Base-by-base conservation (phyloP, 2,797 vertebrate genomes). In the Sebastes minor region DNA sequence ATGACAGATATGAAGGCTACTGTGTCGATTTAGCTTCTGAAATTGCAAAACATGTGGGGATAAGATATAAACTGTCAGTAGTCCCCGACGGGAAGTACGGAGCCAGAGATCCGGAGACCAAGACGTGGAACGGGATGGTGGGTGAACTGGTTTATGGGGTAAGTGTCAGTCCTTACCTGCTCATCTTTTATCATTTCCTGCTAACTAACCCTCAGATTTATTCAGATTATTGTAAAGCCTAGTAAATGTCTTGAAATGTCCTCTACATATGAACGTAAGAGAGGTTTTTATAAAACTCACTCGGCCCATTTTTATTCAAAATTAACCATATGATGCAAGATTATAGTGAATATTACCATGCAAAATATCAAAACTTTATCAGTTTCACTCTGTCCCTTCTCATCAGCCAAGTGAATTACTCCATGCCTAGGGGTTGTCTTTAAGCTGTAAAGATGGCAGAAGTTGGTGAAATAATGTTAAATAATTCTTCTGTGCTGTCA, bases 51-150 rank as follows among this genome's bases (percentile, higher is more conserved):
- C 99, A 99, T 83, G 98, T 99, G 92, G 97, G 98, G 81, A 99
- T 99, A 94, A 98, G 94, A 94, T 99, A 99, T 95, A 98, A 99
- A 94, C 95, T 99, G 91, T 99, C 98, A 62, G 94, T 99, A 88
- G 98, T 99, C 74, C 96, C 97, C n/a, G 99, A 99, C 65, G 98
- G 98, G 63, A 99, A 99, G 95, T 99, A 99, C 20, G 99, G 99
- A 74, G 99, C 98, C 92, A 96, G 98, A 89, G 98, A 99, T 92
- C 97, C 98, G 16, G 98, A 99, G 92, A 99, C 97, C 94, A 99
- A 98, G 94, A 99, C 98, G 91, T 99, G 98, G 99, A 99, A 99
- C 89, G 98, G 98, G 95, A 99, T 99, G 98, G 98, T 99, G 96
- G 98, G 98, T 92, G 98, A 99, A 94, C 97, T 99, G 93, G 98